These are phyloP conservation scores for Lasioglossum figueresi DNA, from an alignment of 2,888 invertebrate species.

Conservation along the genomic window DNA sequence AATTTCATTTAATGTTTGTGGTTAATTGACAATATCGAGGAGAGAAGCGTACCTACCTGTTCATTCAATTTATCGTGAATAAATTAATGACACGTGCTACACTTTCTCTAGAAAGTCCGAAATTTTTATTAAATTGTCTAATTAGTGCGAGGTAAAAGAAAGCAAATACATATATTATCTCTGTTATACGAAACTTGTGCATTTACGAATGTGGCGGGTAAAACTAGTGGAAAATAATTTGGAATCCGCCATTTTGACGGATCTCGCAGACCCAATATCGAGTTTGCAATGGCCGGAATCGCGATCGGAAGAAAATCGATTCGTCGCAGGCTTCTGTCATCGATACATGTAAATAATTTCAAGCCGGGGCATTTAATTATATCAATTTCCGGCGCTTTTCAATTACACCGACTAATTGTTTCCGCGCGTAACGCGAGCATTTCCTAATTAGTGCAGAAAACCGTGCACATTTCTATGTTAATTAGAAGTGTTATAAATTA, in stretches of 20 bases:
- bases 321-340: not conserved
- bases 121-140: not conserved
- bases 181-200: too few relatives aligned
- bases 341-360: constrained; percentile 5
- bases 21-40: not conserved
- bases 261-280: too few relatives aligned
- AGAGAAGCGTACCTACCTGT: too few relatives aligned
- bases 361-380: not conserved
- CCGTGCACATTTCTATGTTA: constrained; percentile 21
- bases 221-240: too few relatives aligned
- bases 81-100: not conserved
- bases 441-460: constrained; percentile 30
- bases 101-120: too few relatives aligned
- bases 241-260: too few relatives aligned
- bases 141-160: too few relatives aligned
- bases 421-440: not conserved
- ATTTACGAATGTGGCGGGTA: too few relatives aligned
- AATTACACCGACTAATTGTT: constrained; percentile 27
- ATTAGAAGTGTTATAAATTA: constrained; percentile 26
- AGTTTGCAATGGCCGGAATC: not conserved
- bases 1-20: not conserved
- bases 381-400: not conserved
- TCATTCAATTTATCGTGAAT: too few relatives aligned
- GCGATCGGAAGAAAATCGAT: not conserved
- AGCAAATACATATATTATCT: too few relatives aligned